phyloP scores from a whole-genome alignment of 1,140 invertebrate species.

The Gonioctena quinquepunctata region DNA sequence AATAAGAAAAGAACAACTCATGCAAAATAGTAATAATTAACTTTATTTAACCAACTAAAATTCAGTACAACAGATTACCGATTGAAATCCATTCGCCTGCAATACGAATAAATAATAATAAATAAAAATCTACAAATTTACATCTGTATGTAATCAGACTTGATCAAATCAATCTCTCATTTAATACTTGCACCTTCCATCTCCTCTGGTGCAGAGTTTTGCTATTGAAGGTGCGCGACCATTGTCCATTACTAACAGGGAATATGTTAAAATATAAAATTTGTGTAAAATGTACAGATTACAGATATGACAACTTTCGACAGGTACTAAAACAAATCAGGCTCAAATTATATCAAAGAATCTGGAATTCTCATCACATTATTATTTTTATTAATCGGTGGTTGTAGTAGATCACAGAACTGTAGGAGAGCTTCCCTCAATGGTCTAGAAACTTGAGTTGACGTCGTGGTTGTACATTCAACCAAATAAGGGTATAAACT shows the following conservation, averaged over 20 bases:
- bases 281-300: neutral
- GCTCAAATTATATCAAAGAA: conserved; percentile 15
- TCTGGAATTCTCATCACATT: conserved; percentile 28
- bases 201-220: neutral
- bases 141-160: neutral
- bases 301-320: conserved; percentile 19
- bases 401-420: conserved; percentile 82
- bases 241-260: neutral
- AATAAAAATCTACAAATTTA: neutral
- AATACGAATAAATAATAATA: neutral
- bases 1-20: no score
- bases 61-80: neutral
- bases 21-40: neutral
- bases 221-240: neutral
- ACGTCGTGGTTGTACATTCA: conserved; percentile 80
- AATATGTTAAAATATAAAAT: conserved; percentile 3
- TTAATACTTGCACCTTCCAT: neutral
- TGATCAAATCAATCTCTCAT: neutral
- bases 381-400: conserved; percentile 58
- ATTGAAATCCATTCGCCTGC: no score
- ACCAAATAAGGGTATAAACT: conserved; percentile 88
- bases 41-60: neutral
- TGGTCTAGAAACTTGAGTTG: conserved; percentile 78
- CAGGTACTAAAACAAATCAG: conserved; percentile 16
- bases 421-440: conserved; percentile 85